Evolutionary conservation across 2,888 invertebrate genomes (phyloP).

Genomic region (Cantharis rufa): DNA sequence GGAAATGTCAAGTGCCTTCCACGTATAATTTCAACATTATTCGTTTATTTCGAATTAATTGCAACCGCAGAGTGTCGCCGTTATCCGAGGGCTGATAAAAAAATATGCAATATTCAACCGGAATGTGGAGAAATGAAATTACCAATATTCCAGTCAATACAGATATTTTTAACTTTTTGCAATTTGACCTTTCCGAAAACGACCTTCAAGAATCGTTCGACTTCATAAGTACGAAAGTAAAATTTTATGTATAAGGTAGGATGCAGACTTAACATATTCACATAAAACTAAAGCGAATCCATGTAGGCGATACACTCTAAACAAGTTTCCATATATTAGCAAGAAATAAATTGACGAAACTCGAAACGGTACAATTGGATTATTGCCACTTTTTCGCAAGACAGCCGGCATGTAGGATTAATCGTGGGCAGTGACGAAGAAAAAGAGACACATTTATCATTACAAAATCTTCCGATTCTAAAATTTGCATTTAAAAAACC

Average conservation of each 20-base stretch:
- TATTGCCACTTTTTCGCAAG: neutral
- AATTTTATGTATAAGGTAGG: slow-evolving; percentile 8
- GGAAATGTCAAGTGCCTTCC: neutral
- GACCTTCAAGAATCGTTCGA: slow-evolving; percentile 17
- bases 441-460: neutral
- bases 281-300: neutral
- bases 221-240: slow-evolving; percentile 17
- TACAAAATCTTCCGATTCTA: neutral
- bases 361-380: neutral
- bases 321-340: neutral
- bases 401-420: neutral
- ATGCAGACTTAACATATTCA: slow-evolving; percentile 3
- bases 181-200: slow-evolving; percentile 20
- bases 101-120: too few species aligned
- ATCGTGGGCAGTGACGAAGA: neutral
- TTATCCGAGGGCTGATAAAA: too few species aligned
- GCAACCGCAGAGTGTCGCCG: neutral
- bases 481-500: neutral
- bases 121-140: too few species aligned
- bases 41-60: neutral
- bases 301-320: neutral
- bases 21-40: neutral
- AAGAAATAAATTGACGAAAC: neutral
- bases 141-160: neutral
- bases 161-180: neutral